phyloP scores from a whole-genome alignment of 2,113 vertebrate genomes.

The Xiphophorus maculatus region DNA sequence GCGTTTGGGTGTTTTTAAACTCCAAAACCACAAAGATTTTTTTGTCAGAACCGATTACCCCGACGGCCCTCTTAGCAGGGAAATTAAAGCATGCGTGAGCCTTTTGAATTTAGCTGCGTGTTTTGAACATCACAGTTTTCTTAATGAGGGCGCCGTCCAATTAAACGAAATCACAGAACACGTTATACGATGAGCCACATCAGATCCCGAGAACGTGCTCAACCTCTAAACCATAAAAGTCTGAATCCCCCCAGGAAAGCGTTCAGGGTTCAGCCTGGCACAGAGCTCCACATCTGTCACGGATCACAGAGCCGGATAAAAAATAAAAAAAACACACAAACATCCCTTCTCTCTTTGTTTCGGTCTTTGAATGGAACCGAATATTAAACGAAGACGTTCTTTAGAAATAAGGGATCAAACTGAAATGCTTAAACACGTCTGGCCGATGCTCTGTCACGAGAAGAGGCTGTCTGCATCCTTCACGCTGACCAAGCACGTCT shows the following conservation, averaged over 20 bases:
- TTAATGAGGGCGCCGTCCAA: slow-evolving; percentile 38
- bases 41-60: slow-evolving; percentile 47
- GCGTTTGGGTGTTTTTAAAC: slow-evolving; percentile 24
- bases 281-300: slow-evolving; percentile 50
- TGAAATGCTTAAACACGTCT: slow-evolving; percentile 3
- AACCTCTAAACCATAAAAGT: slow-evolving; percentile 27
- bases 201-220: slow-evolving; percentile 34
- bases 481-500: slow-evolving; percentile 1
- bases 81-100: slow-evolving; percentile 33
- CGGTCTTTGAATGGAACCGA: slow-evolving; percentile 13
- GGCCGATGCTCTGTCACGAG: slow-evolving; percentile 17
- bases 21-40: slow-evolving; percentile 47
- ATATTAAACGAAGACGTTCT: slow-evolving; percentile 11
- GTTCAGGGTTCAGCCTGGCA: slow-evolving; percentile 17
- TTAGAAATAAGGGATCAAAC: background rate
- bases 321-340: background rate
- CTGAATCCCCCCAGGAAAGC: slow-evolving; percentile 22
- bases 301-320: slow-evolving; percentile 15
- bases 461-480: background rate
- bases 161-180: slow-evolving; percentile 12
- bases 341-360: slow-evolving; percentile 7
- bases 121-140: slow-evolving; percentile 50
- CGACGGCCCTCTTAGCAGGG: slow-evolving; percentile 33
- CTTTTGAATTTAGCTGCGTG: slow-evolving; percentile 34
- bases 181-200: slow-evolving; percentile 22